Evolutionary conservation across 92 coral and sea anemone species (phyloP).

Genomic region (Zoanthus sansibaricus): DNA sequence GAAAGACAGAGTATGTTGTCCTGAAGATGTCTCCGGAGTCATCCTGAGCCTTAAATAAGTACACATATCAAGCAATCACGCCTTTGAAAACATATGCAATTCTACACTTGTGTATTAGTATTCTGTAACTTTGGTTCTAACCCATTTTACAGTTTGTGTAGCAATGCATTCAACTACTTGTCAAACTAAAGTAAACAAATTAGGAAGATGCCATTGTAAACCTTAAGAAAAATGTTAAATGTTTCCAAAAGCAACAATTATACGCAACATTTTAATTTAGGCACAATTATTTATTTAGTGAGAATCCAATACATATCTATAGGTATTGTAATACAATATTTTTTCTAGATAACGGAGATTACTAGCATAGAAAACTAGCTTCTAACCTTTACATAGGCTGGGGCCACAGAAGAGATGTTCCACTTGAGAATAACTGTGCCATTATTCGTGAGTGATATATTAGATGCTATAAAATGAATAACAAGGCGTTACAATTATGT

Average conservation of each 20-base stretch:
- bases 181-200: background rate
- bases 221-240: too few species aligned
- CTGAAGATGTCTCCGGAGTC: constrained; percentile 83
- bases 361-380: background rate
- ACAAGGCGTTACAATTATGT: too few species aligned
- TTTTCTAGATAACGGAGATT: background rate
- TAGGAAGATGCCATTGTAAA: background rate
- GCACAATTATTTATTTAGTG: too few species aligned
- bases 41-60: constrained; percentile 64
- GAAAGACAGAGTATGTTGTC: constrained; percentile 90
- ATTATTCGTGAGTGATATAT: constrained; percentile 64
- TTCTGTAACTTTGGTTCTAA: background rate
- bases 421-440: constrained; percentile 69
- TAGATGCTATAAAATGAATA: constrained; percentile 52
- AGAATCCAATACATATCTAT: background rate
- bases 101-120: too few species aligned
- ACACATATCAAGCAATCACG: background rate
- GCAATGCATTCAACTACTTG: background rate
- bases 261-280: too few species aligned
- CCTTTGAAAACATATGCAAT: too few species aligned
- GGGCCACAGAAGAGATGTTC: constrained; percentile 96
- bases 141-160: background rate
- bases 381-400: constrained; percentile 95
- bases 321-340: background rate
- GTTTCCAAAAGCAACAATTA: too few species aligned